phyloP scores from a whole-genome alignment of 1,140 invertebrate species.

The Portunus trituberculatus region DNA sequence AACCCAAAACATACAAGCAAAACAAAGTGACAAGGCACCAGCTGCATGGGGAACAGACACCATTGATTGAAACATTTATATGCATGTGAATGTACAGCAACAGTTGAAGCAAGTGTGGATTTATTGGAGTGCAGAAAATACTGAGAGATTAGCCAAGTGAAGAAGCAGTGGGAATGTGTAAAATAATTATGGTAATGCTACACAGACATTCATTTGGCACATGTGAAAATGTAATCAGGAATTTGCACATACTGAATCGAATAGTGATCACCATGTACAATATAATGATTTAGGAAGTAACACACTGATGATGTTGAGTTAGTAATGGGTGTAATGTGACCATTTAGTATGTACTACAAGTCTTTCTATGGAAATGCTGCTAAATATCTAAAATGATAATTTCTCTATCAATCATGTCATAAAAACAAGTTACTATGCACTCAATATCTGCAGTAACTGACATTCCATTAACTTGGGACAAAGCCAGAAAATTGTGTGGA shows the following conservation, averaged over 20 bases:
- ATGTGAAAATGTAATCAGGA: background rate
- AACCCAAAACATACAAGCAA: slow-evolving; percentile 57
- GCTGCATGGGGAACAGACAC: background rate
- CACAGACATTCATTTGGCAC: background rate
- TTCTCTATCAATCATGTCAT: background rate
- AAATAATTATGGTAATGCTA: background rate
- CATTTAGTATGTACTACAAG: background rate
- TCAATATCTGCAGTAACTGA: too few relatives aligned
- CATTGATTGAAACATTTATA: slow-evolving; percentile 32
- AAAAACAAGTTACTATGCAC: background rate
- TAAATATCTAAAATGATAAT: background rate
- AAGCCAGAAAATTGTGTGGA: background rate
- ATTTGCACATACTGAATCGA: background rate
- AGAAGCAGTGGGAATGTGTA: background rate
- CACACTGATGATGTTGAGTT: background rate
- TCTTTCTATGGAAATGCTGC: background rate
- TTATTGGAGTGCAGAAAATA: background rate
- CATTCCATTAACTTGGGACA: too few relatives aligned
- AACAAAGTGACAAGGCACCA: slow-evolving; percentile 43
- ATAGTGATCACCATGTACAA: background rate
- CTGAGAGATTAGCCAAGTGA: background rate
- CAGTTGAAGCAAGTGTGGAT: background rate
- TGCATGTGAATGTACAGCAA: slow-evolving; percentile 44
- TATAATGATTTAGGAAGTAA: background rate
- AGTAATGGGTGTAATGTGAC: background rate